Evolutionary conservation across 2,888 invertebrate species (phyloP), one percentile per base, ranked within the genome.

Genomic region (Clivina fossor): DNA sequence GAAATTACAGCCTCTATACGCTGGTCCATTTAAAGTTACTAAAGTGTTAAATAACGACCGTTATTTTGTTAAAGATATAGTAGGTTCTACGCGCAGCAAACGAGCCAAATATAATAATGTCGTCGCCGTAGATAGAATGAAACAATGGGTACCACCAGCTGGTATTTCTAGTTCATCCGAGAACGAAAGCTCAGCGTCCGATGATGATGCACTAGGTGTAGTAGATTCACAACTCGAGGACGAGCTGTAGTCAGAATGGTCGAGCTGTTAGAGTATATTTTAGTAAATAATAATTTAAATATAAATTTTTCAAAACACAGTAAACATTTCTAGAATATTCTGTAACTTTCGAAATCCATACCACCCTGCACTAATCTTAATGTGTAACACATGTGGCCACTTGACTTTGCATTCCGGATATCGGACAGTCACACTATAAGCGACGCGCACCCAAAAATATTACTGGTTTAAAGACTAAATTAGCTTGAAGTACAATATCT

Each of bases 1-100:
- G 11, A 63, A 63, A 51, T 41, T 63, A 19, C 28, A 11, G 13
- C 32, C 59, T 2, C 37, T 54, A 13, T 62, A 61, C 46, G 54
- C 57, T 44, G 58, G 51, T 5, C 60, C 58, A 19, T 56, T 61
- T 48, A 37, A 56, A n/a, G 55, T 62, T 8, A 60, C 61, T 30
- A 32, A 13, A 4, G 60, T 62, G 2, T 26, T 61, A 32, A 55
- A 56, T 5, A 60, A 60, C 37, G 62, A 62, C 33, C 24, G 61
- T 16, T 62, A 62, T 33, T 7, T 56, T 9, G 59, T 62, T 4
- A 16, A 33, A 22, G 60, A 61, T 30, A 57, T 62, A 46, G n/a
- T 24, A n/a, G 47, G 49, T 19, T 58, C 55, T 3, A 28, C 16
- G 11, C 20, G 62, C n/a, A 60, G 54, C 2, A 33, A 18, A 1